Conservation (phyloP, 1,140 invertebrate genomes). For the Bombus impatiens region DNA sequence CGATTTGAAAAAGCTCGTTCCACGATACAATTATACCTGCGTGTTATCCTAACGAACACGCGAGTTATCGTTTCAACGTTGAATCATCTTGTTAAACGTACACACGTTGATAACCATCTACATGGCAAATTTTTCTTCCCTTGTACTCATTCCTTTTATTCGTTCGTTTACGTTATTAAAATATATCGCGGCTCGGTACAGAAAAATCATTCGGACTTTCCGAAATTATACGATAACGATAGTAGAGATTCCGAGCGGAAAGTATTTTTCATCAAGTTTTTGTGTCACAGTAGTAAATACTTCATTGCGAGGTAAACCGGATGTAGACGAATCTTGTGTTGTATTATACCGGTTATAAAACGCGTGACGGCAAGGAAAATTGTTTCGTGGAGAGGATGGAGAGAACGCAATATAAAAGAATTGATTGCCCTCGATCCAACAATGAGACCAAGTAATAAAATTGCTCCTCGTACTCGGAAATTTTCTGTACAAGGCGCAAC, state of each 20-base stretch:
- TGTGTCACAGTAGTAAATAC: neutral
- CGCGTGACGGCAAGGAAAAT: neutral
- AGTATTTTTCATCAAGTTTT: neutral
- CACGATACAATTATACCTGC: neutral
- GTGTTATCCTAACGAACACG: neutral
- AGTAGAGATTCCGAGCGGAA: neutral
- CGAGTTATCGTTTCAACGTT: neutral
- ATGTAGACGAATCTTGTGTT: neutral
- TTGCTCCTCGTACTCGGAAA: slow-evolving; percentile 49
- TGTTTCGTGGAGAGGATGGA: slow-evolving; percentile 26
- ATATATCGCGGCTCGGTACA: neutral
- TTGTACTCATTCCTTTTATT: neutral
- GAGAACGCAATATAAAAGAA: slow-evolving; percentile 35
- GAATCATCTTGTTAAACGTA: too few species aligned
- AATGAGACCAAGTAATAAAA: slow-evolving; percentile 58
- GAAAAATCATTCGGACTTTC: neutral
- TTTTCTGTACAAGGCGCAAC: slow-evolving; percentile 38
- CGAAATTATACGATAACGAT: neutral
- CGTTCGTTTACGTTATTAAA: neutral
- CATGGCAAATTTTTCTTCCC: too few species aligned
- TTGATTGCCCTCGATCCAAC: slow-evolving; percentile 32
- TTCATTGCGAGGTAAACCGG: neutral
- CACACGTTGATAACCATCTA: too few species aligned
- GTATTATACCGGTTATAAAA: neutral
- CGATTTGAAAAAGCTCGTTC: neutral